phyloP scores from a whole-genome alignment of 2,888 invertebrate genomes.

The Diaphora mendica region DNA sequence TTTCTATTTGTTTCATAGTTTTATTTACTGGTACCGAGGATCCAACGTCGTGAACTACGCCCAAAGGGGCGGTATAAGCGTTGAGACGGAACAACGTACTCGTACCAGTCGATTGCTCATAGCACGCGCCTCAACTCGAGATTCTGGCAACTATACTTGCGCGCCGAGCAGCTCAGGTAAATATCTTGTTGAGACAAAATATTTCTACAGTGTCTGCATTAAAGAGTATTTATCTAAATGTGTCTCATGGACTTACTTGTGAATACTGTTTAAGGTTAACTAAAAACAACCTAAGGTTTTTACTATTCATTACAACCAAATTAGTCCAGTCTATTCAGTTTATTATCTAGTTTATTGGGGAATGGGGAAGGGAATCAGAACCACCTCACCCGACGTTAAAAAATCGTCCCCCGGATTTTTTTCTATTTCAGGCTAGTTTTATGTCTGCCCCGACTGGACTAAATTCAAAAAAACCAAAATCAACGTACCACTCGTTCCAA shows the following conservation, averaged over 20 bases:
- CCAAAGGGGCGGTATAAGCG: conserved; percentile 93
- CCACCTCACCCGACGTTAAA: no score
- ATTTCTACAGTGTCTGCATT: background rate
- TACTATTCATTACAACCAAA: no score
- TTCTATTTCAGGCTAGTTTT: no score
- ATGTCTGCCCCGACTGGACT: no score
- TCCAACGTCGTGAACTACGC: conserved; percentile 94
- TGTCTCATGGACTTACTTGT: background rate
- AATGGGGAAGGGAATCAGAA: no score
- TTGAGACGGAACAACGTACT: conserved; percentile 94
- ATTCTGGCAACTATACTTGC: conserved; percentile 96
- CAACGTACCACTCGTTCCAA: background rate
- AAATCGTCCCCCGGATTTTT: no score
- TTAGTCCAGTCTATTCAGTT: no score
- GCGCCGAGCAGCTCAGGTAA: conserved; percentile 92
- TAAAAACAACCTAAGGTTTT: background rate
- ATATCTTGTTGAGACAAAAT: conserved; percentile 10
- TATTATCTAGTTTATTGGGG: no score
- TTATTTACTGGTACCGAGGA: conserved; percentile 95
- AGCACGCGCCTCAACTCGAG: conserved; percentile 93
- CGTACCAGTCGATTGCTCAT: conserved; percentile 94
- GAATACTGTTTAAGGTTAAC: background rate
- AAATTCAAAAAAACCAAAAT: no score
- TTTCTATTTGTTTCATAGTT: conserved; percentile 67
- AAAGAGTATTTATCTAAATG: background rate